phyloP scores from a whole-genome alignment of 2,113 vertebrate species.

The Acrocephalus arundinaceus region DNA sequence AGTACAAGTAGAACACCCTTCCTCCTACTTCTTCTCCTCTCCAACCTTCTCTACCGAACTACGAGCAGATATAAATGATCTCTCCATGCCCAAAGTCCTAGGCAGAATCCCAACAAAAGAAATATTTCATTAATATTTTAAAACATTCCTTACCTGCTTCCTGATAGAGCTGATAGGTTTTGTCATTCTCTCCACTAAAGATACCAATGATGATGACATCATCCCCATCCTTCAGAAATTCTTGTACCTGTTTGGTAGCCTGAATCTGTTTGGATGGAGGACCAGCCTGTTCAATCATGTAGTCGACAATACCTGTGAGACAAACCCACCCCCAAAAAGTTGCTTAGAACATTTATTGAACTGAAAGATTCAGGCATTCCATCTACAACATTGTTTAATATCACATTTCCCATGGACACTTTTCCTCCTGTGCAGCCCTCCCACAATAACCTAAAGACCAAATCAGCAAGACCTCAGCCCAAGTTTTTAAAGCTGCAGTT shows the following conservation, averaged over 20 bases:
- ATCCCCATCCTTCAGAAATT: conserved; percentile 89
- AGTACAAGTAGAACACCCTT: neutral
- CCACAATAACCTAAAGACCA: neutral
- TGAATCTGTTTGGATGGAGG: conserved; percentile 91
- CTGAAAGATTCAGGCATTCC: neutral
- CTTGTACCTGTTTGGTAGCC: conserved; percentile 88
- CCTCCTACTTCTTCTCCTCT: neutral
- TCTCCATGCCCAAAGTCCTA: neutral
- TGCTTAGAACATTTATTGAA: neutral
- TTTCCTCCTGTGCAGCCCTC: neutral
- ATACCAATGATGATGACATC: conserved; percentile 88
- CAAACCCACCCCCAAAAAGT: neutral
- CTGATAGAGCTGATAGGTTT: conserved; percentile 83
- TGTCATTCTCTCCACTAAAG: conserved; percentile 82
- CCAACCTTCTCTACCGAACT: neutral
- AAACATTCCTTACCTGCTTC: conserved; percentile 84
- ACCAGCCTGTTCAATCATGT: conserved; percentile 92
- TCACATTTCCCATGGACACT: neutral
- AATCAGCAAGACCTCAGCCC: neutral
- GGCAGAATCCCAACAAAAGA: neutral
- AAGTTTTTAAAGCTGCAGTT: neutral
- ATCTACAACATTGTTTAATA: neutral
- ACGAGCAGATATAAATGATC: neutral
- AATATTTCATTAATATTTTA: neutral
- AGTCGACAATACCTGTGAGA: conserved; percentile 86